Evolutionary conservation across 2,113 vertebrate genomes (phyloP).

Genomic region (Parus major): DNA sequence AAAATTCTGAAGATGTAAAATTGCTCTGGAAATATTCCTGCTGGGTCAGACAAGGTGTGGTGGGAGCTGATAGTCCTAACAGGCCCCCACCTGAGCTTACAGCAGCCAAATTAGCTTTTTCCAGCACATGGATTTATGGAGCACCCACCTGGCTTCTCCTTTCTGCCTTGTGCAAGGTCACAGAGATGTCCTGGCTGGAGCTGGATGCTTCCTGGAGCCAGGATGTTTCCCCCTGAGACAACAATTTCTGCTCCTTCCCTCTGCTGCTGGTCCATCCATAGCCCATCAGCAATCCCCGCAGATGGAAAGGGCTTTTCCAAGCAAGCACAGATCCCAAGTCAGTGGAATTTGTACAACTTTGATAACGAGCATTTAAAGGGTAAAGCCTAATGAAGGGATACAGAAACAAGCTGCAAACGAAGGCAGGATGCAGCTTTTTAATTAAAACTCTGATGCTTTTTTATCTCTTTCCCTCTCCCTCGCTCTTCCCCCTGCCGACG

Average conservation of each 20-base stretch:
- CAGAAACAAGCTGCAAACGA: conserved; percentile 2
- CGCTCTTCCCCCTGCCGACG: neutral
- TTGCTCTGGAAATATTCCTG: neutral
- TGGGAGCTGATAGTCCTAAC: neutral
- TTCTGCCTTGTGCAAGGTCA: neutral
- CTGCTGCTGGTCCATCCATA: neutral
- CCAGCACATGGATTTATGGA: neutral
- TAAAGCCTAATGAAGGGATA: conserved; percentile 47
- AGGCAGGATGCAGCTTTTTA: conserved; percentile 48
- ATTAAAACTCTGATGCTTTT: conserved; percentile 64
- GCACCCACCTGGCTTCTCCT: too few species aligned
- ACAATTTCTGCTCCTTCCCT: neutral
- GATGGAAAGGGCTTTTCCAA: neutral
- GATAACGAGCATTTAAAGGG: conserved; percentile 60
- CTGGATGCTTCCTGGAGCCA: fast-evolving
- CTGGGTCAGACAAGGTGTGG: neutral
- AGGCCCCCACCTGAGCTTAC: fast-evolving
- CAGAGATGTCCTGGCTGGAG: fast-evolving
- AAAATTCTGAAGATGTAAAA: neutral
- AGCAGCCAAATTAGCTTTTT: neutral
- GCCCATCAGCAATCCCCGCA: neutral
- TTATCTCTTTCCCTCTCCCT: conserved; percentile 21
- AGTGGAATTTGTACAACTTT: conserved; percentile 21
- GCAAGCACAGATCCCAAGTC: neutral
- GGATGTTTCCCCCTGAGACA: neutral